Percentiles rank a stretch among this genome's conserved stretches.
Evolutionary conservation across 2,888 invertebrate genomes (phyloP).

Genomic region (Oxycera nigricornis): DNA sequence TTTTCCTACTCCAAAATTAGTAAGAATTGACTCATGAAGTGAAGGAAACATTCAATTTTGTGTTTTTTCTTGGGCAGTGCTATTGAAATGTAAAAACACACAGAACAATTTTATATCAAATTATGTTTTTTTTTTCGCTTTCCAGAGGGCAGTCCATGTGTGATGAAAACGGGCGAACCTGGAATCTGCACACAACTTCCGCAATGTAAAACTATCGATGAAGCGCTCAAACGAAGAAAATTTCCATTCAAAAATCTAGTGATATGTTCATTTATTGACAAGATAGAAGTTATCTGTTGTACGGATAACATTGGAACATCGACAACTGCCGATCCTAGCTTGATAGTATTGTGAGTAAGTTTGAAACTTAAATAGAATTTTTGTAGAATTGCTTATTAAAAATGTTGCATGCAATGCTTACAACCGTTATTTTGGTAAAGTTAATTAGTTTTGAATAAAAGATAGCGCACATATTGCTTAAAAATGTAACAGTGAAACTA

Average conservation of each 20-base stretch:
- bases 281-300: constrained; percentile 55
- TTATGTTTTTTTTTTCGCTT: background rate
- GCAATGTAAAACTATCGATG: constrained; percentile 48
- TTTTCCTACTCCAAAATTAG: no score
- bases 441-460: no score
- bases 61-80: no score
- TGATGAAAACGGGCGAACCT: constrained; percentile 30
- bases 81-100: no score
- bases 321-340: background rate
- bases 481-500: no score
- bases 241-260: constrained; percentile 49
- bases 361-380: background rate
- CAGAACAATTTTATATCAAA: no score
- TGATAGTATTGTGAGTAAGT: constrained; percentile 20
- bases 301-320: constrained; percentile 44
- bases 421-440: no score
- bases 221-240: constrained; percentile 47
- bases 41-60: no score
- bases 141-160: constrained; percentile 46
- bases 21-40: no score
- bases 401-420: no score
- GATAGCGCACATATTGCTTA: no score
- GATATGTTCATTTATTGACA: constrained; percentile 51
- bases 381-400: no score
- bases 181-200: constrained; percentile 52